Base-by-base conservation (phyloP, 2,888 invertebrate genomes). In the Leptothorax acervorum region DNA sequence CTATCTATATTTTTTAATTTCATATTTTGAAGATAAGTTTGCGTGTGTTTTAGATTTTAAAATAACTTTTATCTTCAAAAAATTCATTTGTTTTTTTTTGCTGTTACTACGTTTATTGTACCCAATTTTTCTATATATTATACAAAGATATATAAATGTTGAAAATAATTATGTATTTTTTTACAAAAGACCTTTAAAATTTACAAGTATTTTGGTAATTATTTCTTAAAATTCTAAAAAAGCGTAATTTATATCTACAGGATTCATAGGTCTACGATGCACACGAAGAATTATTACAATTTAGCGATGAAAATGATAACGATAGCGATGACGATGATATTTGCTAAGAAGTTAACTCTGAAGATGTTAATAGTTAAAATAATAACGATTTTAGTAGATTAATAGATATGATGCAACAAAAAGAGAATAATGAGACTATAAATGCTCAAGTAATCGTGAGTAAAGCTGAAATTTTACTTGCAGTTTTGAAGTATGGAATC, bases 351-450 rank as follows among this genome's bases (percentile, higher is more conserved):
- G 31, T 35, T 5, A 35, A 0, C 4, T 35, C 35, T 35, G 35
- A 62, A 62, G 15, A 35, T 9, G 60, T 60, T 4, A 60, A 28
- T 60, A 28, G 11, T 60, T 28, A 31, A 60, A 60, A 31, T 60
- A 60, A 60, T 60, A n/a, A n/a, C n/a, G n/a, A n/a, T n/a, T 60
- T 60, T 31, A 60, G 15, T 62, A 62, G 18, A 62, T 35, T 62
- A 62, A 35, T 31, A 60, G 15, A 60, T 31, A 60, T 62, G 62
- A 62, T 35, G 9, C 62, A 62, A 62, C 35, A 18, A 8, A 35
- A 35, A 35, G 62, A 62, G 15, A 62, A 35, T 35, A 62, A 62
- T 35, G 35, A 62, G 8, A 35, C 3, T 62, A 62, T 62, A 3
- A 62, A 62, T 62, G 28, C 28, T 31, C 12, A 28, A 60, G 35